These are phyloP conservation scores for Macrochelys suwanniensis DNA, from an alignment of 2,797 vertebrate species.

Conservation along the genomic window DNA sequence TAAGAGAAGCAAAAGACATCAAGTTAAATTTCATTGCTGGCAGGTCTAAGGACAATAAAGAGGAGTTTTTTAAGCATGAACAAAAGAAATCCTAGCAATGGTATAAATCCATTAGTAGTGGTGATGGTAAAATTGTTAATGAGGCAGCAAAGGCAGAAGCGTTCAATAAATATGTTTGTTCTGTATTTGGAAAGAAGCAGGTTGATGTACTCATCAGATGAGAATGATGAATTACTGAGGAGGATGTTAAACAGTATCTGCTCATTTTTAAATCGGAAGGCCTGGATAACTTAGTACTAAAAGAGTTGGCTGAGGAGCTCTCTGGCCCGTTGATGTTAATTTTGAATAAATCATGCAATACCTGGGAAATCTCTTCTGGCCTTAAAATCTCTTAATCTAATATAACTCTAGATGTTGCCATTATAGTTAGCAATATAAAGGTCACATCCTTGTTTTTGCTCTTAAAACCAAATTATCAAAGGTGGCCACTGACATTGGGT, in stretches of 20 bases:
- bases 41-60: neutral
- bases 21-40: neutral
- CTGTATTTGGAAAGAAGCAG: neutral
- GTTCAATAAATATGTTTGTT: neutral
- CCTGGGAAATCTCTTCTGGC: neutral
- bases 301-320: neutral
- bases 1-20: neutral
- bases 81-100: neutral
- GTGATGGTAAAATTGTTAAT: neutral
- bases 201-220: neutral
- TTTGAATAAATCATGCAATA: neutral
- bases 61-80: neutral
- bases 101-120: neutral
- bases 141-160: neutral
- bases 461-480: neutral
- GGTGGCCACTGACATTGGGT: neutral
- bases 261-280: neutral
- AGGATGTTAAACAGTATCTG: neutral
- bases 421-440: neutral
- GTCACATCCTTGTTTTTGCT: neutral
- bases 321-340: neutral
- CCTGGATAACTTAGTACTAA: neutral
- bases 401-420: neutral
- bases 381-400: neutral
- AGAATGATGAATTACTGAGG: neutral